These are phyloP conservation scores for Carollia perspicillata DNA, from an alignment of 2,113 vertebrate species.

Conservation along the genomic window DNA sequence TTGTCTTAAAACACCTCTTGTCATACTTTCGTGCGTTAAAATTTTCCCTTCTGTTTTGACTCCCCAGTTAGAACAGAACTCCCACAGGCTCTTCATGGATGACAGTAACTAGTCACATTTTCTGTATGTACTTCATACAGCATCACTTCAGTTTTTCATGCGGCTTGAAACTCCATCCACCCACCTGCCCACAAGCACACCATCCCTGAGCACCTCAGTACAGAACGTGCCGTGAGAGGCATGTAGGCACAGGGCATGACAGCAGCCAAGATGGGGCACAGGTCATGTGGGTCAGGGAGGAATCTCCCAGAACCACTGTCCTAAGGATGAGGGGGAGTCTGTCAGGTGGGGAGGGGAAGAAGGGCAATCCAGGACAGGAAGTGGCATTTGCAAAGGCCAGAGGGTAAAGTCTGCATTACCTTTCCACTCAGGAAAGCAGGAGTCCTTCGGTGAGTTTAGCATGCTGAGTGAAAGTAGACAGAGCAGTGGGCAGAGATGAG, in stretches of 20 bases:
- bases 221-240: not conserved
- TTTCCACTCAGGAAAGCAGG: not conserved
- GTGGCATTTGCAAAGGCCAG: not conserved
- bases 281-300: not conserved
- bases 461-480: not conserved
- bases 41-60: not conserved
- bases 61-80: not conserved
- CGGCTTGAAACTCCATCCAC: not conserved
- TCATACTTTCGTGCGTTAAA: not conserved
- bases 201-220: not conserved
- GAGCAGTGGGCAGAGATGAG: not conserved
- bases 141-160: not conserved
- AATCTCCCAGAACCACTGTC: not conserved
- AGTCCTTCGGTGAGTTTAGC: not conserved
- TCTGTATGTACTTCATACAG: not conserved
- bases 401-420: not conserved
- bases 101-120: constrained; percentile 1
- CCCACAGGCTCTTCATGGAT: not conserved
- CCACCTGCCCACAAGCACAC: not conserved
- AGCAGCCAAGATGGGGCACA: not conserved
- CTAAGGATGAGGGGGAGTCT: not conserved
- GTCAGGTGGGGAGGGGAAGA: not conserved
- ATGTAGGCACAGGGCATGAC: not conserved
- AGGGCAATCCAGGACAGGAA: not conserved
- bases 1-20: not conserved